A percentile compares a stretch with the other conserved stretches of the same genome.
Evolutionary conservation across 2,113 vertebrate genomes (phyloP).

Genomic region (Coptodon bakossiorum): DNA sequence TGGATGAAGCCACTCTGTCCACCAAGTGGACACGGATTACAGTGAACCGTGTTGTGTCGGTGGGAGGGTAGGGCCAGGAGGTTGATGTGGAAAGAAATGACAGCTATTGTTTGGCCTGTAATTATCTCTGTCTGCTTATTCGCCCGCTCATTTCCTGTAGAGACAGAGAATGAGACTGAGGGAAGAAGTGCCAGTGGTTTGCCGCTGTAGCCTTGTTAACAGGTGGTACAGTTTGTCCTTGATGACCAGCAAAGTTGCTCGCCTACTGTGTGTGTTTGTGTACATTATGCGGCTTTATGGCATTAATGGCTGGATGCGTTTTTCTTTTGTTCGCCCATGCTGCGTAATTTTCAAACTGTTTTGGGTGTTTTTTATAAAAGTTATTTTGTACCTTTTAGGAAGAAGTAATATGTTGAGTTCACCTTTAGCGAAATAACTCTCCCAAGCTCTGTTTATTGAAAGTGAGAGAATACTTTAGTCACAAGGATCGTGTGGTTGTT

Average conservation of each 20-base stretch:
- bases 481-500: not conserved
- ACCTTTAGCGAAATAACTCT: not conserved
- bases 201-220: conserved; percentile 16
- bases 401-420: not conserved
- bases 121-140: conserved; percentile 47
- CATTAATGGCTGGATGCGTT: not conserved
- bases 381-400: not conserved
- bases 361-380: not conserved
- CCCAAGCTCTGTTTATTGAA: not conserved
- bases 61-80: conserved; percentile 26
- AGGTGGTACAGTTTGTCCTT: conserved; percentile 44
- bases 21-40: conserved; percentile 11
- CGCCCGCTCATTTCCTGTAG: conserved; percentile 40
- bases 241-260: conserved; percentile 20
- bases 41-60: not conserved
- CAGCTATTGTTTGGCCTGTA: conserved; percentile 50
- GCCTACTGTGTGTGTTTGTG: not conserved
- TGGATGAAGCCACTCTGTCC: not conserved
- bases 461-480: not conserved
- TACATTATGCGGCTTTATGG: not conserved
- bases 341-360: not conserved
- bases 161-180: not conserved
- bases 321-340: not conserved
- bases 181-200: not conserved
- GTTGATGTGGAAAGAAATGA: conserved; percentile 28